Base-by-base conservation (phyloP, 2,888 invertebrate genomes). In the Sphaerophoria rueppellii region DNA sequence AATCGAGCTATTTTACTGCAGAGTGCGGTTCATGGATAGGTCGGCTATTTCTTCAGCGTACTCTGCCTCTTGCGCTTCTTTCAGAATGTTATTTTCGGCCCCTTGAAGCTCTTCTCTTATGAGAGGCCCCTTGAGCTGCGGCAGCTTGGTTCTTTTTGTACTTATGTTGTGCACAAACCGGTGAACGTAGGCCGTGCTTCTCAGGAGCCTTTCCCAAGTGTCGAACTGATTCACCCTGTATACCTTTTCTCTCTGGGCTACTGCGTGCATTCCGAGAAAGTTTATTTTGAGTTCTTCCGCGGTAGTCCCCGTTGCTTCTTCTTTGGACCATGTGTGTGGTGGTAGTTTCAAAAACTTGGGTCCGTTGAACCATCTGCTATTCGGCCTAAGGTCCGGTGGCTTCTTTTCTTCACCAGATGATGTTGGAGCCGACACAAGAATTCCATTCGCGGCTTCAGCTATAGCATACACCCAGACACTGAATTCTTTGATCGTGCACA, bases 381-480 rank as follows among this genome's bases (percentile, higher is more conserved):
- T 46, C 0, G 16, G 4, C 4, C 3, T 58, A 9, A 70, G 5
- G 1, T 70, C 43, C 3, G 57, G 46, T 3, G 12, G 32, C 14
- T 61, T 40, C 16, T 52, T 52, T 11, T 58, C 37, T 0, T 58
- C 37, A 6, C 14, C 11, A 16, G 16, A 37, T 40, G 40, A 40
- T 0, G 58, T 11, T 0, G 40, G 58, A 14, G 58, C 58, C 14
- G 58, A 58, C 4, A 14, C 6, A 1, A 57, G 37, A 32, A 58
- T 37, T 9, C 35, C 57, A 58, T 35, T 58, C 0, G 58, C 37
- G n/a, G n/a, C n/a, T n/a, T n/a, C n/a, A n/a, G n/a, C n/a, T n/a
- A n/a, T n/a, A n/a, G n/a, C n/a, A n/a, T 40, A 74, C 34, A 80
- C 14, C 80, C 70, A 80, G 3, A 9, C 24, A 35, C 60, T 70